phyloP scores from a whole-genome alignment of 2,797 vertebrate species.

The Austrolebias charrua region DNA sequence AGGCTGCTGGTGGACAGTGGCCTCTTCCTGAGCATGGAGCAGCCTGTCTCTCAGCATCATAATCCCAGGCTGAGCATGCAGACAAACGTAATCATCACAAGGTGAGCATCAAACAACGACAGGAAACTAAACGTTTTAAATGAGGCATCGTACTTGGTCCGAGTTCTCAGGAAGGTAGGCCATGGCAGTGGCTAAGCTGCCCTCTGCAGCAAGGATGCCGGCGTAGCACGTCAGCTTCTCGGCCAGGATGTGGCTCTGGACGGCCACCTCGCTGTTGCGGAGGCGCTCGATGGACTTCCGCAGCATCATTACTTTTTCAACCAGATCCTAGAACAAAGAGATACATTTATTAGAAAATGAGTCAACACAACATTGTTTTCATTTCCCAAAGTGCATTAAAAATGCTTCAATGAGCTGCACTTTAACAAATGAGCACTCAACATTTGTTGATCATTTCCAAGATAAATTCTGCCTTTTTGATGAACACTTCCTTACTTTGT shows the following conservation, averaged over 20 bases:
- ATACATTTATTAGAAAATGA: too few species aligned
- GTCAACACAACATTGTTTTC: too few species aligned
- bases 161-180: conserved; percentile 84
- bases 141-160: conserved; percentile 77
- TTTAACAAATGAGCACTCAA: too few species aligned
- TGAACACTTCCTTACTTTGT: too few species aligned
- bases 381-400: too few species aligned
- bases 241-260: conserved; percentile 84
- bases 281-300: conserved; percentile 86
- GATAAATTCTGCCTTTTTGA: too few species aligned
- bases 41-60: conserved; percentile 86
- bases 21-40: conserved; percentile 86
- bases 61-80: conserved; percentile 74
- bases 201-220: conserved; percentile 88
- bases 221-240: conserved; percentile 87
- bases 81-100: conserved; percentile 6
- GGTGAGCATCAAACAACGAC: not conserved
- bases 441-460: too few species aligned
- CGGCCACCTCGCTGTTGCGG: conserved; percentile 73
- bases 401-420: too few species aligned
- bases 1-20: conserved; percentile 67
- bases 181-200: conserved; percentile 86
- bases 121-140: not conserved
- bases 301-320: conserved; percentile 93
- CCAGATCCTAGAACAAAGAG: conserved; percentile 84